phyloP scores from a whole-genome alignment of 2,888 invertebrate species.

The Thalpophila matura region DNA sequence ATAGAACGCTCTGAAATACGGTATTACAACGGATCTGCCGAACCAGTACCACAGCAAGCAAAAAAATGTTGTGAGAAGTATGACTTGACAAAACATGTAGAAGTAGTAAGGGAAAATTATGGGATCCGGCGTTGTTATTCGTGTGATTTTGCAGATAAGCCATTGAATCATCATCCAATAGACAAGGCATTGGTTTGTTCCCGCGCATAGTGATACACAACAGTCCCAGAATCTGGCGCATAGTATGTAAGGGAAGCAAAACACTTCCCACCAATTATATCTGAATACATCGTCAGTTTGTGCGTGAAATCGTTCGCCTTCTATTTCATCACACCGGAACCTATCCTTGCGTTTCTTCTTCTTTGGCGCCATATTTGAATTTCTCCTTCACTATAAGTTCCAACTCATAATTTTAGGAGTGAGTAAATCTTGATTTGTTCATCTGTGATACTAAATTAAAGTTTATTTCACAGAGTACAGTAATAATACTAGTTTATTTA shows the following conservation, averaged over 20 bases:
- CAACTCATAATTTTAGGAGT: slow-evolving; percentile 41
- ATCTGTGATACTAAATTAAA: neutral
- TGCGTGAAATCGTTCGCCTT: slow-evolving; percentile 75
- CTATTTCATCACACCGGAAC: slow-evolving; percentile 71
- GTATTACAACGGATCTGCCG: slow-evolving; percentile 73
- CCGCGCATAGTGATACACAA: slow-evolving; percentile 76
- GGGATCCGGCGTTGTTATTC: slow-evolving; percentile 78
- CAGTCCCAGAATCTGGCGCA: slow-evolving; percentile 79
- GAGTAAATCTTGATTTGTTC: slow-evolving; percentile 18
- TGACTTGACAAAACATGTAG: slow-evolving; percentile 83
- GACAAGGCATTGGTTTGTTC: slow-evolving; percentile 81
- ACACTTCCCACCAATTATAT: slow-evolving; percentile 83
- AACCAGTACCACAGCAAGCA: slow-evolving; percentile 74
- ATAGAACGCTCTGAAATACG: slow-evolving; percentile 73
- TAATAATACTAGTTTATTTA: neutral
- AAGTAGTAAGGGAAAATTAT: slow-evolving; percentile 85
- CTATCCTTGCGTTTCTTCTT: slow-evolving; percentile 59
- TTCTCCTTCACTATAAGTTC: neutral
- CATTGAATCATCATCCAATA: slow-evolving; percentile 85
- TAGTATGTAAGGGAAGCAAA: slow-evolving; percentile 83
- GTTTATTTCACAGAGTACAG: too few species aligned
- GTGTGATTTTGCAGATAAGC: slow-evolving; percentile 81
- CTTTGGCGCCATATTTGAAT: slow-evolving; percentile 71
- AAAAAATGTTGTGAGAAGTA: slow-evolving; percentile 74
- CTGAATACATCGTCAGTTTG: slow-evolving; percentile 75